phyloP scores from a whole-genome alignment of 2,888 invertebrate genomes.

The Frankliniella fusca region DNA sequence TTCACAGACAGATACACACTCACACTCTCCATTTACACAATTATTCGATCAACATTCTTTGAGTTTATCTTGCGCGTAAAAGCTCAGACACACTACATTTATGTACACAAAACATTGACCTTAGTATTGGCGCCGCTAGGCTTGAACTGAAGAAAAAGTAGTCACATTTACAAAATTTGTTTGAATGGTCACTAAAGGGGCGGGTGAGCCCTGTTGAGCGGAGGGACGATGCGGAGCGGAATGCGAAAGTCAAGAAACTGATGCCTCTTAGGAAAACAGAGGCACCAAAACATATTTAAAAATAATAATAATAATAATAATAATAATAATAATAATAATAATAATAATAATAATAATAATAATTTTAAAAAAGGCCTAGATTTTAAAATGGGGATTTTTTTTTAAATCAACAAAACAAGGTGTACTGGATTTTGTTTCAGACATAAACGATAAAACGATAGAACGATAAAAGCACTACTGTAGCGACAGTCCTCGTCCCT shows the following conservation, averaged over 20 bases:
- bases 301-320: too few relatives aligned
- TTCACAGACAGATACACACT: neutral
- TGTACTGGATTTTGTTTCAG: too few relatives aligned
- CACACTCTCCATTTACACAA: neutral
- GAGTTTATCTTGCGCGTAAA: neutral
- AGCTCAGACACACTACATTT: neutral
- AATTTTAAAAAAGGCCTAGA: too few relatives aligned
- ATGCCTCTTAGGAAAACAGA: too few relatives aligned
- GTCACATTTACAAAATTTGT: conserved; percentile 10
- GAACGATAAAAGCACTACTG: too few relatives aligned
- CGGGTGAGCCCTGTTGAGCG: neutral
- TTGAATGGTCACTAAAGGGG: neutral
- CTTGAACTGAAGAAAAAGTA: conserved; percentile 18
- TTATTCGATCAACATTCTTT: neutral
- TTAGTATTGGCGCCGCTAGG: conserved; percentile 3
- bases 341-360: too few relatives aligned
- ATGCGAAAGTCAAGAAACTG: neutral
- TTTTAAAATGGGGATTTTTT: too few relatives aligned
- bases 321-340: too few relatives aligned
- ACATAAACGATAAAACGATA: too few relatives aligned
- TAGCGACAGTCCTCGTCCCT: too few relatives aligned
- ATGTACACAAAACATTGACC: conserved; percentile 22
- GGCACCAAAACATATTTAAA: neutral
- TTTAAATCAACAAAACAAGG: too few relatives aligned
- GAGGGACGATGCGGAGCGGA: neutral